Evolutionary conservation across 2,888 invertebrate species (phyloP).

Genomic region (Xestia xanthographa): DNA sequence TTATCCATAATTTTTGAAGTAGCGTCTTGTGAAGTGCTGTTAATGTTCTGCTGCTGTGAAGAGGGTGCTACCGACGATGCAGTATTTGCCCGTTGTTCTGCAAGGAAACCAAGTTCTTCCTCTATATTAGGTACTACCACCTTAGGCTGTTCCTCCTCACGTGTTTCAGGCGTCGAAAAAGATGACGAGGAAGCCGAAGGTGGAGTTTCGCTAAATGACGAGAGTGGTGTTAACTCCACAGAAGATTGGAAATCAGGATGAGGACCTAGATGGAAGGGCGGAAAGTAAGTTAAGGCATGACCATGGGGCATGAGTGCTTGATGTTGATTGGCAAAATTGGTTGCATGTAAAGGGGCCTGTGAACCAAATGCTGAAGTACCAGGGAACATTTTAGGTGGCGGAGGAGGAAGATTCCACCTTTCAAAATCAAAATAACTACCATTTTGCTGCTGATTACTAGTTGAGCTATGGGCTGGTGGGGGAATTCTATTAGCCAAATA

Average conservation of each 20-base stretch:
- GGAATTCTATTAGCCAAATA: constrained; percentile 92
- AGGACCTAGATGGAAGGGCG: constrained; percentile 93
- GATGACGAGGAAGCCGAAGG: constrained; percentile 90
- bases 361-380: constrained; percentile 90
- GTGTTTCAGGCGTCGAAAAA: constrained; percentile 90
- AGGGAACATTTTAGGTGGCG: constrained; percentile 93
- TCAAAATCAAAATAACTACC: constrained; percentile 95
- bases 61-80: constrained; percentile 89
- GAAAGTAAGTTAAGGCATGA: constrained; percentile 94
- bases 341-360: constrained; percentile 90
- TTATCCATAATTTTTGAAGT: constrained; percentile 90
- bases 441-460: constrained; percentile 91
- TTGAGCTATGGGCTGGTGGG: constrained; percentile 93
- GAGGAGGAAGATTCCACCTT: constrained; percentile 94
- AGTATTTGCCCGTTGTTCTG: constrained; percentile 90
- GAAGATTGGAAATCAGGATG: constrained; percentile 92
- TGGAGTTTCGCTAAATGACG: constrained; percentile 90
- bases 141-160: constrained; percentile 94
- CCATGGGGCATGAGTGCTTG: constrained; percentile 92
- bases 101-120: constrained; percentile 96
- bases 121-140: constrained; percentile 97
- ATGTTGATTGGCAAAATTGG: constrained; percentile 91
- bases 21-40: constrained; percentile 88
- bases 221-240: constrained; percentile 92
- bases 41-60: constrained; percentile 88